Evolutionary conservation across 1,140 invertebrate genomes (phyloP).

Genomic region (Bombus sibiricus): DNA sequence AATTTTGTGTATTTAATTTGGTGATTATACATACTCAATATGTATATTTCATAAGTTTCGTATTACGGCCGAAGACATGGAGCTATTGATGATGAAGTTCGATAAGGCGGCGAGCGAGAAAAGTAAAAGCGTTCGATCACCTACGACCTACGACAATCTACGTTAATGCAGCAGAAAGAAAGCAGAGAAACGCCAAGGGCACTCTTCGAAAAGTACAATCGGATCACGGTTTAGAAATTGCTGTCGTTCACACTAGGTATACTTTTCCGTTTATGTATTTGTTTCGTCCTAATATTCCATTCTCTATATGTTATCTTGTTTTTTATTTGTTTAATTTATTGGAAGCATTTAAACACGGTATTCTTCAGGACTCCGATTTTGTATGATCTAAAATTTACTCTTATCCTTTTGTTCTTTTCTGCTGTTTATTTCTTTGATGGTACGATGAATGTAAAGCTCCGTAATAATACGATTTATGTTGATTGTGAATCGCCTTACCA

Average conservation of each 20-base stretch:
- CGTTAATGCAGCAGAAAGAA: background rate
- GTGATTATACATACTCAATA: background rate
- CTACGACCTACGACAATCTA: background rate
- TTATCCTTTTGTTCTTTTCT: background rate
- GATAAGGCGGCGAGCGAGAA: background rate
- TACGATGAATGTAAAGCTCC: constrained; percentile 3
- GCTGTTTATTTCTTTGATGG: background rate
- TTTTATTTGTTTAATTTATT: constrained; percentile 20
- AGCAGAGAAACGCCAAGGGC: constrained; percentile 16
- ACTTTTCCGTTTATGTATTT: background rate
- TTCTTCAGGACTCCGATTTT: constrained; percentile 41
- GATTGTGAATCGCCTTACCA: constrained; percentile 26
- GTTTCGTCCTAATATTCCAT: constrained; percentile 11
- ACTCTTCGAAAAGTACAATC: background rate
- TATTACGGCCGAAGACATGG: background rate
- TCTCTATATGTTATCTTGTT: background rate
- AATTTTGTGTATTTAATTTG: background rate
- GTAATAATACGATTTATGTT: background rate
- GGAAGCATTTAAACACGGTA: constrained; percentile 56
- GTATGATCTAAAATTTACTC: constrained; percentile 27
- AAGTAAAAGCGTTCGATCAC: background rate
- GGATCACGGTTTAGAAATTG: background rate
- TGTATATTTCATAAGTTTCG: background rate
- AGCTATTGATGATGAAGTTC: background rate
- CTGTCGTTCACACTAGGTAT: background rate